Percentiles rank a stretch among this genome's conserved stretches.
These are phyloP conservation scores for Drosophila burlai DNA, from an alignment of 1,140 invertebrate species.

Conservation along the genomic window DNA sequence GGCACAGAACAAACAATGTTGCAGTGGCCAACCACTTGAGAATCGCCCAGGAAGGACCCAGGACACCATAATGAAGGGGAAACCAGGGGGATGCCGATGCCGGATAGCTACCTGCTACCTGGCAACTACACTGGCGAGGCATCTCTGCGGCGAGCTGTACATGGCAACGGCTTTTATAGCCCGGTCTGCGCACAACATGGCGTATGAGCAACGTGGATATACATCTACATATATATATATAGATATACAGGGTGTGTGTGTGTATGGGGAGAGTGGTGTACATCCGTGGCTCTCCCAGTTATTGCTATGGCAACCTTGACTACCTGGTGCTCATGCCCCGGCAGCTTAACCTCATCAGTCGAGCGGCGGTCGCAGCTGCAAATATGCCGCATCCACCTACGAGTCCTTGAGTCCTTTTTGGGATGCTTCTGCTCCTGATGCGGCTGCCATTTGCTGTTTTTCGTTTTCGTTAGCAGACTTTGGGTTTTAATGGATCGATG, in stretches of 20 bases:
- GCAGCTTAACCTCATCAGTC: slow-evolving; percentile 63
- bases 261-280: background rate
- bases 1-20: slow-evolving; percentile 40
- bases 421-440: slow-evolving; percentile 31
- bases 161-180: slow-evolving; percentile 79
- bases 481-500: slow-evolving; percentile 84
- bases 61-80: slow-evolving; percentile 18
- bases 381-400: slow-evolving; percentile 58
- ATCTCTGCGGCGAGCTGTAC: slow-evolving; percentile 63
- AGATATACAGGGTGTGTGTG: background rate
- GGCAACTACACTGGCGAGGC: slow-evolving; percentile 55
- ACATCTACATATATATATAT: background rate
- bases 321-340: slow-evolving; percentile 75
- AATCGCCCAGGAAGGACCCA: slow-evolving; percentile 22
- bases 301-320: slow-evolving; percentile 81
- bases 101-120: slow-evolving; percentile 38
- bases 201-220: slow-evolving; percentile 63
- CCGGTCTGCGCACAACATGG: slow-evolving; percentile 75
- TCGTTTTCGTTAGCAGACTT: slow-evolving; percentile 72
- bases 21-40: slow-evolving; percentile 39
- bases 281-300: slow-evolving; percentile 54
- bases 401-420: slow-evolving; percentile 63
- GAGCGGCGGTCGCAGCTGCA: slow-evolving; percentile 55
- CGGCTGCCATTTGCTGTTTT: slow-evolving; percentile 51
- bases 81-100: background rate